Conservation (phyloP, 2,888 invertebrate species). For the Steinernema hermaphroditum region DNA sequence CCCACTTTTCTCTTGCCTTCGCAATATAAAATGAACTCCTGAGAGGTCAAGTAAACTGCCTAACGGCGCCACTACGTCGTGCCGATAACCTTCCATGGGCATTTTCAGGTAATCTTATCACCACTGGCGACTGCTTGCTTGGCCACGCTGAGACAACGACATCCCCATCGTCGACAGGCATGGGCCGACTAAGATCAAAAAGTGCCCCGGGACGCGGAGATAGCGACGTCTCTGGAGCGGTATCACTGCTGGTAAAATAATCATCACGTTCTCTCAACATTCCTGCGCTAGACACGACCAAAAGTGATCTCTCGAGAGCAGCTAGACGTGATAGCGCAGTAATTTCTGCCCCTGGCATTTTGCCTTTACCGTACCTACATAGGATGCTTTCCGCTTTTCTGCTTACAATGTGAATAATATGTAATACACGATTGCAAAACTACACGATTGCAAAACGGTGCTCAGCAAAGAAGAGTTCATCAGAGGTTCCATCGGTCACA, state of each 20-base stretch:
- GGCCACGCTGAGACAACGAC: background rate
- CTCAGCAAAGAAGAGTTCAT: too few species aligned
- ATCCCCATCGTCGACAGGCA: background rate
- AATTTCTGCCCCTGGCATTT: too few species aligned
- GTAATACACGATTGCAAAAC: too few species aligned
- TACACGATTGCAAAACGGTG: too few species aligned
- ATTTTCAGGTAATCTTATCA: constrained; percentile 30
- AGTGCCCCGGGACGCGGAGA: background rate
- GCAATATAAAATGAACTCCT: background rate
- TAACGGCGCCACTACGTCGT: background rate
- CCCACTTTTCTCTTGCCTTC: too few species aligned
- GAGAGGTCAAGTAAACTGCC: background rate
- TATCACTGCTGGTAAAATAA: background rate
- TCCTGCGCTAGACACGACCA: too few species aligned
- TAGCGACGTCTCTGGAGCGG: background rate
- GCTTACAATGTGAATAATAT: too few species aligned
- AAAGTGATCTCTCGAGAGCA: too few species aligned
- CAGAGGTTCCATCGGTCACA: too few species aligned
- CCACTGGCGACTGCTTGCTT: background rate
- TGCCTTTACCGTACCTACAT: too few species aligned
- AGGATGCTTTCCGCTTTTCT: too few species aligned
- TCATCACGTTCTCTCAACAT: background rate
- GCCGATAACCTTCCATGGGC: background rate
- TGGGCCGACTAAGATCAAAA: background rate
- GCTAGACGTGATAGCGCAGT: too few species aligned